Conservation (phyloP, 2,113 vertebrate species). For the Scopus umbretta region DNA sequence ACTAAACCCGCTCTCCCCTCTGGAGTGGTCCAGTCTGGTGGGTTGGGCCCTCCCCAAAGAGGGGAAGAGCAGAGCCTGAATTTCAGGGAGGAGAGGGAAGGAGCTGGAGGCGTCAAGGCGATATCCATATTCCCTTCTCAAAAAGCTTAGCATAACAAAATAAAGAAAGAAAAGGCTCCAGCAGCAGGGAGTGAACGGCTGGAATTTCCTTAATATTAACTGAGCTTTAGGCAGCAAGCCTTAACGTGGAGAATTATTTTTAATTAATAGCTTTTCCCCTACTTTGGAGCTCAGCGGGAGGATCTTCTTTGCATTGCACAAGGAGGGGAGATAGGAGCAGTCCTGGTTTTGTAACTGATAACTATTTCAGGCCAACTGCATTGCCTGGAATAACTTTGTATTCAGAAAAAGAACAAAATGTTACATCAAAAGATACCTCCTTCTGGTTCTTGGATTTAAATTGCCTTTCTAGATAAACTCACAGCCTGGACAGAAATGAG, state of each 20-base stretch:
- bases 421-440: slow-evolving; percentile 54
- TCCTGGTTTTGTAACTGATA: slow-evolving; percentile 54
- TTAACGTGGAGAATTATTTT: slow-evolving; percentile 51
- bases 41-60: not conserved
- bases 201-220: slow-evolving; percentile 54
- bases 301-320: slow-evolving; percentile 40
- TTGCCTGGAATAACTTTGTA: slow-evolving; percentile 62
- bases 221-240: slow-evolving; percentile 32
- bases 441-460: slow-evolving; percentile 44
- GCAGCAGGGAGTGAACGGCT: slow-evolving; percentile 34
- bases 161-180: slow-evolving; percentile 34
- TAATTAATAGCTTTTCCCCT: slow-evolving; percentile 46
- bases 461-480: slow-evolving; percentile 15
- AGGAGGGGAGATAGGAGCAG: slow-evolving; percentile 6
- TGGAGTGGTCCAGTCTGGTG: not conserved
- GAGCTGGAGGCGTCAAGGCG: rapidly evolving
- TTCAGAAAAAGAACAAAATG: slow-evolving; percentile 55
- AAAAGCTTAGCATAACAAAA: slow-evolving; percentile 48
- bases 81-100: not conserved
- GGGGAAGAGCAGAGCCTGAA: not conserved
- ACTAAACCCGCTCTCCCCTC: not conserved
- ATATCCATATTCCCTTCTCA: not conserved
- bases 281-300: slow-evolving; percentile 44
- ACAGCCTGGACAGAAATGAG: not conserved
- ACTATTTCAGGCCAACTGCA: slow-evolving; percentile 36